Evolutionary conservation across 2,113 vertebrate genomes (phyloP), one percentile per base, ranked within the genome.

Genomic region (Leucopternis melanops): DNA sequence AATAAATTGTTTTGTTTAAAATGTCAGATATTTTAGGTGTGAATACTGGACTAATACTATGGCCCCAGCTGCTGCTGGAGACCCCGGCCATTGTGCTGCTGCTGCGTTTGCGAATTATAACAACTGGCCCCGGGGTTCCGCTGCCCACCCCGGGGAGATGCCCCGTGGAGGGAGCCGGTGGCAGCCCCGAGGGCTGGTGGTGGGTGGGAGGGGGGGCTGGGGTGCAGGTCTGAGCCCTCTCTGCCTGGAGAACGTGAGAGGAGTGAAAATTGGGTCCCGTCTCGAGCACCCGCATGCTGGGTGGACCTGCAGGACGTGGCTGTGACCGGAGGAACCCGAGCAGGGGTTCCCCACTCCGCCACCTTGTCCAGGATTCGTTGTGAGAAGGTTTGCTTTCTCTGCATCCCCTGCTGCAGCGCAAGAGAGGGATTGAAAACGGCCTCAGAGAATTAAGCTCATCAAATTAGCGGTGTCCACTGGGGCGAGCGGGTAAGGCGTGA

Each of bases 301-400:
- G 59, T 25, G 59, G 81, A 16, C 8, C 45, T 18, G 61, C 32
- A 16, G 54, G 25, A 40, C 0, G 2, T 15, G 69, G n/a, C 31
- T 44, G 32, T 82, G 45, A 31, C n/a, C 0, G 1, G 34, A 25
- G 58, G 9, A 34, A 14, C 20, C 6, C 2, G 2, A 4, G 6
- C 29, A 45, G 38, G 40, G 38, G 14, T 34, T 40, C 32, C 40
- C 25, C 1, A 9, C n/a, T 20, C 45, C 5, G 3, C 42, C 21
- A 1, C 49, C 69, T 27, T 4, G 10, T 16, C 63, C 65, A 17
- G 65, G 34, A 2, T 10, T 15, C 6, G 0, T 6, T 1, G 12
- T 20, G 3, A 8, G 50, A 57, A 13, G 47, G 13, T 45, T 45
- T 31, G 74, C 59, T 38, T 25, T 23, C 32, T 32, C 45, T 55